A percentile compares a stretch with the other conserved stretches of the same genome.
Conservation (phyloP, 2,113 vertebrate genomes). For the Mustela nigripes region DNA sequence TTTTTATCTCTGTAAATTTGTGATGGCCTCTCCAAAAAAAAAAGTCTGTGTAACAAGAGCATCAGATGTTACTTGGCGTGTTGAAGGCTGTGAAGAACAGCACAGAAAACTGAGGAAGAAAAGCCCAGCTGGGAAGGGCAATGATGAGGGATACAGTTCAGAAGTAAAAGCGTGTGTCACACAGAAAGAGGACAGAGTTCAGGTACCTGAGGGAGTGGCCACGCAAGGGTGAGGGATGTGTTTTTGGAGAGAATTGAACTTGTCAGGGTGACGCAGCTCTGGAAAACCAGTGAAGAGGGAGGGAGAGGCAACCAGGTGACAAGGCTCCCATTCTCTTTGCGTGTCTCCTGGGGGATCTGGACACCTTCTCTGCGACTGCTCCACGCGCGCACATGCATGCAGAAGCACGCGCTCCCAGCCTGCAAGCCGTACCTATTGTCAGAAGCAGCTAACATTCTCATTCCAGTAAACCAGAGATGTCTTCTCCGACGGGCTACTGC, state of each 20-base stretch:
- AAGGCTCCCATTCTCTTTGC: neutral
- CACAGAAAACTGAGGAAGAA: conserved; percentile 43
- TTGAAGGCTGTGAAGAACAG: conserved; percentile 42
- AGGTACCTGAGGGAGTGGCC: neutral
- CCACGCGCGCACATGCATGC: no score
- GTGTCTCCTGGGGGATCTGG: neutral
- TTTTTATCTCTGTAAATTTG: conserved; percentile 84
- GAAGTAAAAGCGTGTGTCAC: conserved; percentile 36
- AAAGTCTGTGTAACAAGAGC: conserved; percentile 58
- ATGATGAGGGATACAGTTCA: conserved; percentile 16
- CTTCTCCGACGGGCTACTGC: neutral
- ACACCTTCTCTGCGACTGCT: neutral
- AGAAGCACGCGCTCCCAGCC: neutral
- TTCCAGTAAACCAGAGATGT: neutral
- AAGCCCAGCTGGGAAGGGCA: conserved; percentile 29
- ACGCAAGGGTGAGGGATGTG: neutral
- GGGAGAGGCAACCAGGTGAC: neutral
- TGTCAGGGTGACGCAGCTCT: neutral
- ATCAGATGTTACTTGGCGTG: conserved; percentile 56
- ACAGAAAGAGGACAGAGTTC: conserved; percentile 58
- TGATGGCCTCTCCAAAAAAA: conserved; percentile 66
- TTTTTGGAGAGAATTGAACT: conserved; percentile 47
- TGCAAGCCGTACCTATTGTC: no score
- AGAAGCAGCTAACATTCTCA: neutral
- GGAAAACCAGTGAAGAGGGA: neutral